Evolutionary conservation across 2,888 invertebrate genomes (phyloP).

Genomic region (Zelleria hepariella): DNA sequence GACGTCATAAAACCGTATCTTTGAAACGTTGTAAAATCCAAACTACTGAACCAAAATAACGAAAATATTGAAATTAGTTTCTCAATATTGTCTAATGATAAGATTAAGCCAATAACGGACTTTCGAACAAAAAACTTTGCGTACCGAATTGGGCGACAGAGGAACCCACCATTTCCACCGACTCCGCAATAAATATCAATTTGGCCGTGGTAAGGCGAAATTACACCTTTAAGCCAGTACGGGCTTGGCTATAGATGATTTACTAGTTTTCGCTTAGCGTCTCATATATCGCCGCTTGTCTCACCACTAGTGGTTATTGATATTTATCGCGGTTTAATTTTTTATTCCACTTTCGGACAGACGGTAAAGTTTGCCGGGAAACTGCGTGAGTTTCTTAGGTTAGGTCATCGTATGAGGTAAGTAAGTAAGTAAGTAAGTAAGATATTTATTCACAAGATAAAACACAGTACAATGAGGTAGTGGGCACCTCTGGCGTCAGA

Average conservation of each 20-base stretch:
- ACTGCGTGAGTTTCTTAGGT: no score
- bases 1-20: no score
- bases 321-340: neutral
- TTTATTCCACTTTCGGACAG: neutral
- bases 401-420: no score
- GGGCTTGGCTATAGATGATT: slow-evolving; percentile 1
- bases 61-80: no score
- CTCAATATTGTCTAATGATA: no score
- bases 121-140: neutral
- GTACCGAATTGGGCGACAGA: neutral
- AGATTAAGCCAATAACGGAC: no score
- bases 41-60: no score
- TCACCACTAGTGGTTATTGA: neutral
- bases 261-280: neutral
- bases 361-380: neutral
- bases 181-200: slow-evolving; percentile 62
- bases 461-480: no score
- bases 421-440: no score
- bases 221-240: slow-evolving; percentile 30
- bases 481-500: no score
- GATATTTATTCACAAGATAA: no score
- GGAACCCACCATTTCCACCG: slow-evolving; percentile 6
- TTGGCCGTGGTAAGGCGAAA: slow-evolving; percentile 33
- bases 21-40: no score
- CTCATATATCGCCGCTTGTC: neutral